Percentiles rank a stretch among this genome's conserved stretches.
Conservation (phyloP, 2,113 vertebrate species). For the Apistogramma diplotaenia region DNA sequence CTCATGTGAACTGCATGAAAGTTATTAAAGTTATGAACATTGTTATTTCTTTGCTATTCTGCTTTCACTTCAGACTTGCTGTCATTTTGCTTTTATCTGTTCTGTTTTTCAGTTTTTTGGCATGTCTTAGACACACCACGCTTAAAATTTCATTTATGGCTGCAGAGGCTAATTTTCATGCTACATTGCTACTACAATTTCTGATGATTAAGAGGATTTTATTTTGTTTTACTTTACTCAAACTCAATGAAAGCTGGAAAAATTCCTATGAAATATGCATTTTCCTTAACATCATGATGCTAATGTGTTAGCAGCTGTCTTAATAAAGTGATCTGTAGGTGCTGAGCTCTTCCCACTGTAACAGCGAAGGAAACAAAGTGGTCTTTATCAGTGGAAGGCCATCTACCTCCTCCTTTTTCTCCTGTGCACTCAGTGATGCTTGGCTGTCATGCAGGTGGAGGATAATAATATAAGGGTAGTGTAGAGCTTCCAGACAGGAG, state of each 20-base stretch:
- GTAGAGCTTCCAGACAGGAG: slow-evolving; percentile 72
- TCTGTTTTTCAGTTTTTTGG: background rate
- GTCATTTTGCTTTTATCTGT: background rate
- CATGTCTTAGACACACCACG: no score
- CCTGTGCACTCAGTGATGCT: slow-evolving; percentile 56
- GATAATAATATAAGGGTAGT: slow-evolving; percentile 74
- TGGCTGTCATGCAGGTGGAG: slow-evolving; percentile 76
- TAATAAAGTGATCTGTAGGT: background rate
- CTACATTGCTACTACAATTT: no score
- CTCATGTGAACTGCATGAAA: background rate
- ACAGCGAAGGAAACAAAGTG: slow-evolving; percentile 28
- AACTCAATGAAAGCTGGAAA: background rate
- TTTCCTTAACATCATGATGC: background rate
- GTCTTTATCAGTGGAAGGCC: slow-evolving; percentile 62
- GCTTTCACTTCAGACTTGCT: background rate
- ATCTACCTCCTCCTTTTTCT: slow-evolving; percentile 59
- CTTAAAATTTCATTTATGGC: accelerated
- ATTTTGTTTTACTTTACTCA: no score
- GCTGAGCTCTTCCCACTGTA: background rate
- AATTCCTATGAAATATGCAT: background rate
- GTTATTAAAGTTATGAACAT: background rate
- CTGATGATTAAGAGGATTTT: no score
- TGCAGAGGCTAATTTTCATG: no score
- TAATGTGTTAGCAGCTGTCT: background rate
- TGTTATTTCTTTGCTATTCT: background rate